Percentiles rank a stretch among this genome's conserved stretches.
These are phyloP conservation scores for Onychomys arenicola DNA, from an alignment of 2,797 vertebrate species.

Conservation along the genomic window DNA sequence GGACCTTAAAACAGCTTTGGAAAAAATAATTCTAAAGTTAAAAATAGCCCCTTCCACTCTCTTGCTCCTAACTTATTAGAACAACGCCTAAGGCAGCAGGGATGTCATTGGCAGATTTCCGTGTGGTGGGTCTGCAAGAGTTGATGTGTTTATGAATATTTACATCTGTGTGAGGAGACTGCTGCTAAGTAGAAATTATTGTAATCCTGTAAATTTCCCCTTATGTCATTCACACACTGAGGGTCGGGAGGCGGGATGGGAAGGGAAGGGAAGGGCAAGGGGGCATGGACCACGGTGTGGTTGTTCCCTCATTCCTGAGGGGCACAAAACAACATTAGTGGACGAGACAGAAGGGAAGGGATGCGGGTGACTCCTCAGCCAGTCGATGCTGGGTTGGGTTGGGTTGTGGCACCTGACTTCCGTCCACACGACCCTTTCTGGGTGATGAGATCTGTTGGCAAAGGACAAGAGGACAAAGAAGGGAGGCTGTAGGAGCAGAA, in stretches of 20 bases:
- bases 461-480: background rate
- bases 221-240: background rate
- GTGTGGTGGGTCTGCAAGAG: slow-evolving; percentile 65
- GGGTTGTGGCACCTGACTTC: background rate
- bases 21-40: slow-evolving; percentile 60
- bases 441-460: background rate
- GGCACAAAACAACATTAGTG: background rate
- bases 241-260: background rate
- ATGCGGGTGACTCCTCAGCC: background rate
- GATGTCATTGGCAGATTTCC: background rate
- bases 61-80: slow-evolving; percentile 80
- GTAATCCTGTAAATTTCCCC: slow-evolving; percentile 39
- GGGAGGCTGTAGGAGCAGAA: background rate
- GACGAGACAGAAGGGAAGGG: background rate
- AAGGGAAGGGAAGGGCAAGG: background rate
- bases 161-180: slow-evolving; percentile 40
- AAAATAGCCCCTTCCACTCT: slow-evolving; percentile 79
- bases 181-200: slow-evolving; percentile 32
- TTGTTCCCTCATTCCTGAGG: background rate
- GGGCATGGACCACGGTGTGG: background rate
- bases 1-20: slow-evolving; percentile 83
- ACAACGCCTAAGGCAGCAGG: slow-evolving; percentile 73
- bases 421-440: background rate
- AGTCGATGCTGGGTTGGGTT: background rate
- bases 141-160: slow-evolving; percentile 79